Base-by-base conservation (phyloP, 2,113 vertebrate species). In the Monopterus albus region DNA sequence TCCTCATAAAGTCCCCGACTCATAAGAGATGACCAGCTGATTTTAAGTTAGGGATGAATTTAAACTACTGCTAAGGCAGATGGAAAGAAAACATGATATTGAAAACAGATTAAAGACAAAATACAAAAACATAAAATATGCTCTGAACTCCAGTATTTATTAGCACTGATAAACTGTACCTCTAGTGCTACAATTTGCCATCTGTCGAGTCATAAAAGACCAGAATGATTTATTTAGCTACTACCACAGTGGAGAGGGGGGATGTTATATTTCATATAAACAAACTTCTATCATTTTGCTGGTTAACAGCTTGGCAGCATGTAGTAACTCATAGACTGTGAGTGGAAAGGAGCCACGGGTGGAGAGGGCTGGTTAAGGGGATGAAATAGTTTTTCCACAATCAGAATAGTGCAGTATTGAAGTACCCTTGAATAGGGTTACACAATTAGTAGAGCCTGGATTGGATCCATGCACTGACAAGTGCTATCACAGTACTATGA, bases 321-420 rank as follows among this genome's bases (percentile, higher is more conserved):
- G 20, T 65, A 88, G 82, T 50, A 57, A 72, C 58, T 77, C 72
- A 60, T 67, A 72, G 62, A 79, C 77, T 47, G 43, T 63, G 72
- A 88, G 84, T 77, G 76, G 78, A 77, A 78, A 36, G 66, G 60
- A 73, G 64, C 77, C 72, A 60, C 72, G 55, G 49, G 66, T 78
- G 69, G 78, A 84, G 73, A 77, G 51, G 51, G 64, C 18, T 74
- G 70, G 74, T 83, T 73, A 67, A 90, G 73, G 80, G 82, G 72
- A 75, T 78, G 70, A 74, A 83, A 79, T 61, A 66, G 78, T 75
- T 79, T 86, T 82, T 66, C 70, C 57, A 71, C 75, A 77, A 67
- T 72, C 71, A 79, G 75, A 84, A 62, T 47, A 76, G 63, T 33
- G 59, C 38, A 38, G 59, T 69, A 62, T 72, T 87, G 70, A 86